Base-by-base conservation (phyloP, 2,113 vertebrate species). In the Oryzias celebensis region DNA sequence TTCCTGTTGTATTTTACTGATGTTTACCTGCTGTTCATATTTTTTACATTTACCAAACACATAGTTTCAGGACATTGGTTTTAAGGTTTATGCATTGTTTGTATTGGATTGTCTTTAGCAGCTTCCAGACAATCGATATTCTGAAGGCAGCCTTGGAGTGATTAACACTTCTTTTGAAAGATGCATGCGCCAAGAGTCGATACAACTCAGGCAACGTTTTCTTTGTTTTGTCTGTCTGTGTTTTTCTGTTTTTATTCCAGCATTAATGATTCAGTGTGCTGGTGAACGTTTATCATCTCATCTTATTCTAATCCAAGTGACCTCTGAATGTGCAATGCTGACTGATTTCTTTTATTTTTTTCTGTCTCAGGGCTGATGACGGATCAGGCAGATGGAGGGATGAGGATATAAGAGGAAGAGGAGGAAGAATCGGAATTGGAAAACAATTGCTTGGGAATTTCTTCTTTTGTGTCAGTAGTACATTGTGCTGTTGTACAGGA, bases 321-420 rank as follows among this genome's bases (percentile, higher is more conserved):
- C 69, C 46, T 57, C 5, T 79, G 48, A 45, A 78, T 62, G 48
- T 53, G 46, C 23, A 47, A 65, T 2, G 36, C 36, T 79, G 71
- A 41, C 66, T 81, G 58, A 85, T 41, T 62, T 52, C 58, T 59
- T 67, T n/a, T 0, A 4, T 62, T 50, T 72, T 14, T 72, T 50
- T 80, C 47, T 77, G 2, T 78, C 24, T 48, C 81, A 93, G 91
- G 85, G 73, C 79, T 88, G 73, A 67, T 53, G 72, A 70, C 68
- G 52, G 80, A 68, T 45, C 55, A 60, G 55, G 57, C 72, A 68
- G 72, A 83, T 52, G 75, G 79, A 75, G 66, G 55, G 78, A 92
- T 86, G 84, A 88, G 71, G 83, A 72, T 89, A 76, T 90, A 89
- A 88, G 83, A 85, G 53, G 55, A 49, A 67, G 73, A 62, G 24